Percentiles rank a stretch among this genome's conserved stretches.
phyloP scores from a whole-genome alignment of 2,888 invertebrate species.

The Drosophila colorata region DNA sequence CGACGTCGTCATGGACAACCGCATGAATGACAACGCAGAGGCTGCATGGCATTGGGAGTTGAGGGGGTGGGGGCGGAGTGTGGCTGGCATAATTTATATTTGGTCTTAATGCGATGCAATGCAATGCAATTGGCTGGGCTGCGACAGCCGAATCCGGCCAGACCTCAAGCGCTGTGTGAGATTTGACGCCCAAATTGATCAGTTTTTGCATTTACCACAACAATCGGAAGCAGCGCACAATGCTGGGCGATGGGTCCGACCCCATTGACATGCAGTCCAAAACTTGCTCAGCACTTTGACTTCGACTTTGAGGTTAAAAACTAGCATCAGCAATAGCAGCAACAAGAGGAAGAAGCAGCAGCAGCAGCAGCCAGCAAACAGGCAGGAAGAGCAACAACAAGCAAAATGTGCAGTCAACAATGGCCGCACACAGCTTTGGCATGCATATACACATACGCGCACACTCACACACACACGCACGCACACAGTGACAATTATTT shows the following conservation, averaged over 20 bases:
- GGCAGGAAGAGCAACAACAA: constrained; percentile 28
- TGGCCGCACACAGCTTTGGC: constrained; percentile 6
- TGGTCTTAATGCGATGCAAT: constrained; percentile 25
- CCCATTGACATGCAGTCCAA: constrained; percentile 55
- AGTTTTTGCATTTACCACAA: constrained; percentile 62
- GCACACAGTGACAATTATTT: constrained; percentile 38
- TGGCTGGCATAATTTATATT: constrained; percentile 38
- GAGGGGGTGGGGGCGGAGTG: background rate
- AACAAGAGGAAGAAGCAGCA: constrained; percentile 10
- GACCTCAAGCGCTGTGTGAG: constrained; percentile 3
- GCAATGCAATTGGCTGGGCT: constrained; percentile 14
- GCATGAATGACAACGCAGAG: background rate
- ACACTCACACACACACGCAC: constrained; percentile 17
- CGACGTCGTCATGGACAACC: constrained; percentile 4
- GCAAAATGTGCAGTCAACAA: constrained; percentile 67
- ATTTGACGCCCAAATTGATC: constrained; percentile 62
- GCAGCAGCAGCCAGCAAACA: background rate
- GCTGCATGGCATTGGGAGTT: background rate
- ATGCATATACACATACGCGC: constrained; percentile 18
- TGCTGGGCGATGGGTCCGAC: constrained; percentile 34
- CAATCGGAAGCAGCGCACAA: constrained; percentile 44
- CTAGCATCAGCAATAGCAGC: constrained; percentile 15
- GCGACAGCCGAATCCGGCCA: background rate
- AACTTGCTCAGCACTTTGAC: constrained; percentile 51
- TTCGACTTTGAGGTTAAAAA: constrained; percentile 30